Conservation (phyloP, 2,888 invertebrate species). For the Rambutsinella grinnellia region DNA sequence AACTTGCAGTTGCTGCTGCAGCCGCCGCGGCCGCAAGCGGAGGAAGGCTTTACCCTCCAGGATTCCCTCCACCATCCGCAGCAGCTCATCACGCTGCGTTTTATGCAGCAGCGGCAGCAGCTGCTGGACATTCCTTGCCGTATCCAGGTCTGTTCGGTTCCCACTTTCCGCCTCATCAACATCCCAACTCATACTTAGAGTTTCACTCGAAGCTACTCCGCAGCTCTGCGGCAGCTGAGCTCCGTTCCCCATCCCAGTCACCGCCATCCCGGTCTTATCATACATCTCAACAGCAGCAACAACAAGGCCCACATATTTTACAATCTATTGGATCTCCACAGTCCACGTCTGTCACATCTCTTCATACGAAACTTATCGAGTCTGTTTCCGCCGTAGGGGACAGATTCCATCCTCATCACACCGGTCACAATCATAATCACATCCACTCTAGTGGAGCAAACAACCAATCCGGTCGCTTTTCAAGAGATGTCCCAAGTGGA, state of each 20-base stretch:
- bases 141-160: constrained; percentile 60
- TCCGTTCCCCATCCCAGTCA: constrained; percentile 51
- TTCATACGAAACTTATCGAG: constrained; percentile 63
- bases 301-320: constrained; percentile 40
- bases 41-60: constrained; percentile 54
- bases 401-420: constrained; percentile 53
- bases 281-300: constrained; percentile 40
- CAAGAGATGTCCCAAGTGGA: constrained; percentile 26
- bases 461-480: constrained; percentile 33
- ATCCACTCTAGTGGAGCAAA: constrained; percentile 32
- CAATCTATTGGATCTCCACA: constrained; percentile 48
- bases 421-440: constrained; percentile 47
- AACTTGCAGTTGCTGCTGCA: constrained; percentile 52
- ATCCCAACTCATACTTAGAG: constrained; percentile 62
- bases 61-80: constrained; percentile 47
- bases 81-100: constrained; percentile 58
- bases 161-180: constrained; percentile 54
- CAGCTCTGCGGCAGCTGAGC: constrained; percentile 33
- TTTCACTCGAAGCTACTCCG: constrained; percentile 62
- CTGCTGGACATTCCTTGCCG: constrained; percentile 63
- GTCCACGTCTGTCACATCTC: constrained; percentile 57
- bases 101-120: constrained; percentile 63
- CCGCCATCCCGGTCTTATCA: constrained; percentile 56
- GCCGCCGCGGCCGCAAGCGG: constrained; percentile 42
- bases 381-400: constrained; percentile 57